A percentile compares a stretch with the other conserved stretches of the same genome.
Evolutionary conservation across 2,797 vertebrate species (phyloP).

Genomic region (Anguilla megastoma): DNA sequence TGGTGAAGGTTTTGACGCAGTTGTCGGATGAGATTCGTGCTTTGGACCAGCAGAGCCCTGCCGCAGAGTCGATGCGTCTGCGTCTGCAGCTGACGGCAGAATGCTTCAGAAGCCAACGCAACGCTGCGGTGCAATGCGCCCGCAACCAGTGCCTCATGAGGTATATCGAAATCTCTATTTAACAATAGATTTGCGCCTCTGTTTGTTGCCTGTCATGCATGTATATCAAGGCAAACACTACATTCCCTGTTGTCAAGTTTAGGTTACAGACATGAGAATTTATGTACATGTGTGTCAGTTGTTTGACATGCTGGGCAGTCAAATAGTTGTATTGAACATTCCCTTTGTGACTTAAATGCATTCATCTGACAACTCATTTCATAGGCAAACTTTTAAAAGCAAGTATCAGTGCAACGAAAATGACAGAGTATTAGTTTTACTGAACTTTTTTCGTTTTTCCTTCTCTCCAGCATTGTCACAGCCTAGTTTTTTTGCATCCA

Average conservation of each 20-base stretch:
- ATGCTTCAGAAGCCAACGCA: slow-evolving; percentile 90
- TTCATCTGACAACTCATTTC: no score
- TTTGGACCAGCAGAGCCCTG: slow-evolving; percentile 45
- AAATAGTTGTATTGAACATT: not conserved
- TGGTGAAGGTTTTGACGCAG: slow-evolving; percentile 72
- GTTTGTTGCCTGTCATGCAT: not conserved
- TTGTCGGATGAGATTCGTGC: slow-evolving; percentile 66
- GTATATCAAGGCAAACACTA: not conserved
- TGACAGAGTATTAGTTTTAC: not conserved
- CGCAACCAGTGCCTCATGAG: slow-evolving; percentile 84
- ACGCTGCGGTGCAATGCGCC: slow-evolving; percentile 83
- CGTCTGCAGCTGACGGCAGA: slow-evolving; percentile 78
- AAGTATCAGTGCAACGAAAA: not conserved
- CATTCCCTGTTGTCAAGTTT: not conserved
- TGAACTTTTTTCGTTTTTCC: not conserved
- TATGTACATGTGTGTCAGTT: no score
- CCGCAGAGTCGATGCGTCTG: slow-evolving; percentile 50
- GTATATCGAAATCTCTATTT: slow-evolving; percentile 58
- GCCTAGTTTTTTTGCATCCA: not conserved
- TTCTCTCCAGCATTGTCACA: not conserved
- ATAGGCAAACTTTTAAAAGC: not conserved
- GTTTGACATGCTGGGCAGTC: not conserved
- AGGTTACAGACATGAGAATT: not conserved
- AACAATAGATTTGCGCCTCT: not conserved
- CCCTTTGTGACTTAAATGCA: not conserved